Conservation (phyloP, 2,113 vertebrate genomes). For the Sinocyclocheilus maitianheensis region DNA sequence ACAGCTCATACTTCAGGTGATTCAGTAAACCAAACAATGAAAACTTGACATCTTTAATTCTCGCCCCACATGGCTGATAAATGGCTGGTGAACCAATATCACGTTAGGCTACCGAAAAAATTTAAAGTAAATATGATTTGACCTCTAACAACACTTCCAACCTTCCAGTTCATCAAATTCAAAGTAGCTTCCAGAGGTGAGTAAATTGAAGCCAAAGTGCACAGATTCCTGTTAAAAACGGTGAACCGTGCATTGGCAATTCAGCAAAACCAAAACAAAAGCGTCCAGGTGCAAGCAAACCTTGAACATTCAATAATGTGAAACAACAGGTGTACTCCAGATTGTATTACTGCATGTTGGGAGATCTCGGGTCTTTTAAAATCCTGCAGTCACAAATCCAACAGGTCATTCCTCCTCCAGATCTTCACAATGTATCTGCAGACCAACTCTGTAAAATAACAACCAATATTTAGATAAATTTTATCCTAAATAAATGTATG, state of each 20-base stretch:
- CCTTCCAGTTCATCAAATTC: slow-evolving; percentile 57
- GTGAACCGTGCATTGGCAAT: slow-evolving; percentile 5
- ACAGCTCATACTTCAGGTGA: slow-evolving; percentile 32
- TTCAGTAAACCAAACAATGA: slow-evolving; percentile 27
- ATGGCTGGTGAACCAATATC: slow-evolving; percentile 36
- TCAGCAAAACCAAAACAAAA: slow-evolving; percentile 20
- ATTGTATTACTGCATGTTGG: slow-evolving; percentile 42
- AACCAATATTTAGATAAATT: neutral
- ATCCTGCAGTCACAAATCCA: slow-evolving; percentile 24
- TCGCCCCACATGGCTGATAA: neutral
- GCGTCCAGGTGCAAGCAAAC: slow-evolving; percentile 9
- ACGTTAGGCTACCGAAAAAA: slow-evolving; percentile 50
- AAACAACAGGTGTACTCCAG: slow-evolving; percentile 21
- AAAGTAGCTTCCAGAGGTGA: slow-evolving; percentile 21
- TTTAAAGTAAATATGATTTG: slow-evolving; percentile 19
- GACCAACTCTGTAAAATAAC: slow-evolving; percentile 62
- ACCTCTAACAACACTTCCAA: slow-evolving; percentile 29
- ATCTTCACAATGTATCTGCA: slow-evolving; percentile 57
- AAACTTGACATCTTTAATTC: slow-evolving; percentile 49
- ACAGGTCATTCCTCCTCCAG: neutral
- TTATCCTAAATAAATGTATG: too few species aligned
- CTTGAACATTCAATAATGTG: slow-evolving; percentile 16
- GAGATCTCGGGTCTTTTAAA: slow-evolving; percentile 20
- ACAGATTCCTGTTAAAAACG: neutral
- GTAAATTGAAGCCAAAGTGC: slow-evolving; percentile 15